These are phyloP conservation scores for Zapornia atra DNA, from an alignment of 2,113 vertebrate species.

Conservation along the genomic window DNA sequence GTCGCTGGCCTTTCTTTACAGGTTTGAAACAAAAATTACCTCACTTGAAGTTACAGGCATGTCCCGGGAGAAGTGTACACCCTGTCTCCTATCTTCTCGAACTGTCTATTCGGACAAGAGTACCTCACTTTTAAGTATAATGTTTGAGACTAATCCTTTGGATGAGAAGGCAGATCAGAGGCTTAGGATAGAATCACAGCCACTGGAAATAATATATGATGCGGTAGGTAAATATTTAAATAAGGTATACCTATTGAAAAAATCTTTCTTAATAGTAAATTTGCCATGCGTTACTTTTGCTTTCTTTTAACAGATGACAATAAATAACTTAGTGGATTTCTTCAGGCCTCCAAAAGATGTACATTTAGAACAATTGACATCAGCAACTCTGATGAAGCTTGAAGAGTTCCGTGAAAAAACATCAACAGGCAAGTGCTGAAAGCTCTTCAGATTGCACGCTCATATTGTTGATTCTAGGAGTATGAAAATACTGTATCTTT, in stretches of 20 bases:
- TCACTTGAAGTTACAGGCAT: constrained; percentile 90
- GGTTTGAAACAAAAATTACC: constrained; percentile 85
- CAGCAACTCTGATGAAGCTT: constrained; percentile 93
- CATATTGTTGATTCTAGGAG: neutral
- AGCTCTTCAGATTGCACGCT: neutral
- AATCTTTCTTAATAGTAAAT: neutral
- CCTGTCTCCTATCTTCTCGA: constrained; percentile 86
- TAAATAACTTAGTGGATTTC: constrained; percentile 90
- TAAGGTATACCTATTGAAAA: neutral
- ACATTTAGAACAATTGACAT: constrained; percentile 90
- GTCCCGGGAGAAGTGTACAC: constrained; percentile 73
- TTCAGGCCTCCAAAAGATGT: constrained; percentile 92
- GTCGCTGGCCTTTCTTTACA: constrained; percentile 52
- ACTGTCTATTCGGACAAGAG: constrained; percentile 74
- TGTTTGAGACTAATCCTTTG: constrained; percentile 95
- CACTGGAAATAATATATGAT: constrained; percentile 95
- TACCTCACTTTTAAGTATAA: constrained; percentile 84
- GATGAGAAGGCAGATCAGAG: constrained; percentile 88
- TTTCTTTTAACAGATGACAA: constrained; percentile 83
- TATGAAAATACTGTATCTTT: neutral
- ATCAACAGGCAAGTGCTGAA: constrained; percentile 85
- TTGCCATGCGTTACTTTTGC: neutral
- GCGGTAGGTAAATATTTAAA: constrained; percentile 82
- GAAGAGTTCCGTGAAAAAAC: constrained; percentile 97
- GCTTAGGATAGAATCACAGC: constrained; percentile 88